These are phyloP conservation scores for Cyanoderma ruficeps DNA, from an alignment of 2,113 vertebrate species.

Conservation along the genomic window DNA sequence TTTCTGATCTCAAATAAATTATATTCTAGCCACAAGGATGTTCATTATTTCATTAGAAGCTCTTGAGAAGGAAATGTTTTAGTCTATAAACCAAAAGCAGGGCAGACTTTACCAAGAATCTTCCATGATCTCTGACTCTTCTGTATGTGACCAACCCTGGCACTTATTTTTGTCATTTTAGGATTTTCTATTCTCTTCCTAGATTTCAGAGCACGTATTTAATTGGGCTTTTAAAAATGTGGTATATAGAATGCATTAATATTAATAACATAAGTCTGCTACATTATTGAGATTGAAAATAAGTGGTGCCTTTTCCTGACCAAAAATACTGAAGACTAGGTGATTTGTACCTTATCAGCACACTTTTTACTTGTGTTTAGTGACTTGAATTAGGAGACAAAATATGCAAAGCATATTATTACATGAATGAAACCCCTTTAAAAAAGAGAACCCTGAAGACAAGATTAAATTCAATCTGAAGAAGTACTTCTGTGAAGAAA, in stretches of 20 bases:
- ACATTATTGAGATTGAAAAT: background rate
- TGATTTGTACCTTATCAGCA: background rate
- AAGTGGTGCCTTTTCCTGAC: background rate
- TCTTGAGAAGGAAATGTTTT: background rate
- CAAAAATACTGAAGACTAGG: background rate
- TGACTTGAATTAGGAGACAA: background rate
- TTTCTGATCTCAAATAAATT: background rate
- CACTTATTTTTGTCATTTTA: background rate
- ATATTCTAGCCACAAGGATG: background rate
- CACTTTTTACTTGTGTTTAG: background rate
- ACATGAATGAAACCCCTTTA: background rate
- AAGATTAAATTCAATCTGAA: background rate
- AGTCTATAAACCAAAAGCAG: background rate
- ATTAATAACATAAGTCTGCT: background rate
- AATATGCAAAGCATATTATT: background rate
- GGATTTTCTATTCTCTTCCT: background rate
- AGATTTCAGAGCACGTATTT: background rate
- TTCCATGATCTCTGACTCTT: background rate
- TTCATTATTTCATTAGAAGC: background rate
- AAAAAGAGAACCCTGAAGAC: background rate
- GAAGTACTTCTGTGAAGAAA: background rate
- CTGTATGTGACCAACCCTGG: accelerated
- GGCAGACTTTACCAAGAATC: background rate
- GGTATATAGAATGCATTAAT: background rate
- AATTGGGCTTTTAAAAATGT: background rate